These are phyloP conservation scores for Nomada ferruginata DNA, from an alignment of 2,888 invertebrate genomes.

Conservation along the genomic window DNA sequence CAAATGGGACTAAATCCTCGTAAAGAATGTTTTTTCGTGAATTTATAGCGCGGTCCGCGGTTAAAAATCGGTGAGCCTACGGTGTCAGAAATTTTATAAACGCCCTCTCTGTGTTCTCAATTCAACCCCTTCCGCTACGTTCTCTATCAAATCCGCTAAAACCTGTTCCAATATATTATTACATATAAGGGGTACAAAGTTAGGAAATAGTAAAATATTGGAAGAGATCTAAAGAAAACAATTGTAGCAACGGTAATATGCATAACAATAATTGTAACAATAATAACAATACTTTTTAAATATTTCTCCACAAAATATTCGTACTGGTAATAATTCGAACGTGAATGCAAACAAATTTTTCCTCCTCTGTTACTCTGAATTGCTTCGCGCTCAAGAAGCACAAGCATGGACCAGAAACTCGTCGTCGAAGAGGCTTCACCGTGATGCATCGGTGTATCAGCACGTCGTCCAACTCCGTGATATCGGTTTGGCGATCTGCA, in stretches of 20 bases:
- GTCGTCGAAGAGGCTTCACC: conserved; percentile 55
- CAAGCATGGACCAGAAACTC: conserved; percentile 54
- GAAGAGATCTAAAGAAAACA: too few species aligned
- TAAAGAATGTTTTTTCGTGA: not conserved
- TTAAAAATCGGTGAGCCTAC: not conserved
- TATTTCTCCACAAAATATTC: not conserved
- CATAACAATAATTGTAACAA: too few species aligned
- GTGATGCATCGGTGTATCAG: conserved; percentile 76
- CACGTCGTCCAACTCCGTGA: conserved; percentile 69
- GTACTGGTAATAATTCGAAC: not conserved
- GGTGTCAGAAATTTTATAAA: too few species aligned
- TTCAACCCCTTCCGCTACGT: too few species aligned
- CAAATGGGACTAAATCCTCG: not conserved
- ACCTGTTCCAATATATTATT: too few species aligned
- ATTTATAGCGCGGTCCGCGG: not conserved
- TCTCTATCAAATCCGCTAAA: too few species aligned
- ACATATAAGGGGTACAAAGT: too few species aligned
- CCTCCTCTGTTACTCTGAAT: not conserved
- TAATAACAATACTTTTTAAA: too few species aligned
- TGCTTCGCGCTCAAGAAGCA: conserved; percentile 2
- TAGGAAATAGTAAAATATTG: too few species aligned
- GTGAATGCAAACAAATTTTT: not conserved
- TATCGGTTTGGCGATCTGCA: conserved; percentile 80
- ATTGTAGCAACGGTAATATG: too few species aligned
- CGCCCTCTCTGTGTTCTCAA: too few species aligned